Evolutionary conservation across 2,113 vertebrate genomes (phyloP), one percentile per base, ranked within the genome.

Genomic region (Globicephala melas): DNA sequence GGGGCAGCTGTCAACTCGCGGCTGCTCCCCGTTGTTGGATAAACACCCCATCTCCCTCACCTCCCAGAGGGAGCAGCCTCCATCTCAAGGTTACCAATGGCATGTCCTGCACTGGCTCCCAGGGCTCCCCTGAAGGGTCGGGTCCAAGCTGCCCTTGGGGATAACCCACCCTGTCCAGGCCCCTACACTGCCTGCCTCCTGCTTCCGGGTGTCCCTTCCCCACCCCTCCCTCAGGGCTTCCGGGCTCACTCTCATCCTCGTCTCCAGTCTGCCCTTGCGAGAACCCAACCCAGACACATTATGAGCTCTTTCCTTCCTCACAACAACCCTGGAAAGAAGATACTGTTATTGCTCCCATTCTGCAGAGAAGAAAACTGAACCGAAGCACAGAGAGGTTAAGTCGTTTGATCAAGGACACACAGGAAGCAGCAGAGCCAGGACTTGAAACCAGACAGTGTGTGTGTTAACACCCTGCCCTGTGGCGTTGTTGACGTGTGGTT

Each of bases 401-500:
- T 9, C 18, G 18, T 5, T 11, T 25, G 50, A 20, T 58, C 28
- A 2, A n/a, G 60, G 36, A 17, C 26, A n/a, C 92, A 33, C 33
- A 62, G 63, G 60, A 53, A 58, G 41, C 3, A 28, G 41, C 33
- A 5, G 38, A 79, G 58, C 23, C 36, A 8, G 44, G 70, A 41
- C 33, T 26, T 20, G 33, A n/a, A 13, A 53, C 50, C 36, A 10
- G 5, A 7, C 13, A 8, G n/a, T 18, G 68, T 14, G 55, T 17
- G 6, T 0, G 1, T 7, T 20, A 13, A 55, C 8, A 2, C 36
- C 68, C 62, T 6, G 11, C 36, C 74, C n/a, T 2, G 41, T 2
- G 26, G 10, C 3, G 0, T 0, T 0, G 1, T 18, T 60, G 12
- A 2, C 0, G 0, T 1, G 3, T 8, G 15, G 8, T 8, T 31